Conservation (phyloP, 1,140 invertebrate genomes). For the Chrysomallon squamiferum region DNA sequence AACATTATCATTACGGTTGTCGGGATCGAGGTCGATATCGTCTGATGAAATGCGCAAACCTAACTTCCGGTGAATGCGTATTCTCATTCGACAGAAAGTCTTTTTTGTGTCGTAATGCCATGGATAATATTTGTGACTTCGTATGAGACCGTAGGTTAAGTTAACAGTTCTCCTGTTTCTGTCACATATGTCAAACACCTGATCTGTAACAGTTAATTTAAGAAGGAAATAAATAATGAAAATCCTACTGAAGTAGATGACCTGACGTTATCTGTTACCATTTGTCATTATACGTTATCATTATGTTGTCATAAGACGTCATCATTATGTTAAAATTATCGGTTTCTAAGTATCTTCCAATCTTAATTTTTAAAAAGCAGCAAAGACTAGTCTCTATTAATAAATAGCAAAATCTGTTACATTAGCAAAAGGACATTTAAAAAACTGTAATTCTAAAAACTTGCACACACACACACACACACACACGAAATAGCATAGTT, state of each 20-base stretch:
- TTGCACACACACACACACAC: no score
- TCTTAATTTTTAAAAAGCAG: neutral
- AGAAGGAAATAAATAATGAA: neutral
- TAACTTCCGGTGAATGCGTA: constrained; percentile 13
- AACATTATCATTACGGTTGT: constrained; percentile 1
- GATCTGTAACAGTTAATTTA: constrained; percentile 7
- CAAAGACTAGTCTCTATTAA: neutral
- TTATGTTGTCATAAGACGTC: neutral
- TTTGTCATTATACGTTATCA: neutral
- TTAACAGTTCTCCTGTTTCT: neutral
- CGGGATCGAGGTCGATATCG: constrained; percentile 13
- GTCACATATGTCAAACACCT: constrained; percentile 12
- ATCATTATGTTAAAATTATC: neutral
- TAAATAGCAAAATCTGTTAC: no score
- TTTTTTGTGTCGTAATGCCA: constrained; percentile 10
- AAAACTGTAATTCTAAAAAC: no score
- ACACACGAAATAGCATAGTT: no score
- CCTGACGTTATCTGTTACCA: neutral
- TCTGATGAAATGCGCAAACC: constrained; percentile 13
- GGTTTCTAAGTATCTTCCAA: neutral
- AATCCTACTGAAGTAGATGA: neutral
- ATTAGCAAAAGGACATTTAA: no score
- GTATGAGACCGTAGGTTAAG: constrained; percentile 2
- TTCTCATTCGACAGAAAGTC: constrained; percentile 6
- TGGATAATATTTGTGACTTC: constrained; percentile 10